Evolutionary conservation across 1,140 invertebrate species (phyloP).

Genomic region (Aphaenogaster ashmeadi): DNA sequence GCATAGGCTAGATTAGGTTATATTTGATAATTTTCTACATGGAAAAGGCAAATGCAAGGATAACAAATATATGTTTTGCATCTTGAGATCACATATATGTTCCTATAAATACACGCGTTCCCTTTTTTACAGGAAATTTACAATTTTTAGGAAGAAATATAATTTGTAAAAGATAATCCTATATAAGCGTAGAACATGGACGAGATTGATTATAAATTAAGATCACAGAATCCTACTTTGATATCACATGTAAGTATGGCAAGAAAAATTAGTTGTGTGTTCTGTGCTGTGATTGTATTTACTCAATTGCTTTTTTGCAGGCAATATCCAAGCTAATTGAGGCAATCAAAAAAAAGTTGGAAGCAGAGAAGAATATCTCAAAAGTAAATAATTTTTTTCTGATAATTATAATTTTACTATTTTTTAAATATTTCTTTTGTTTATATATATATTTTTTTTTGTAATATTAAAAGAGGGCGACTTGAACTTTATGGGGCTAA

Average conservation of each 20-base stretch:
- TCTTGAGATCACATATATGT: not conserved
- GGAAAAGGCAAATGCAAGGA: not conserved
- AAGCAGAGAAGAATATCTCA: conserved; percentile 34
- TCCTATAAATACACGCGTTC: not conserved
- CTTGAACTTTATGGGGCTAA: too few relatives aligned
- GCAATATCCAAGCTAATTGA: conserved; percentile 80
- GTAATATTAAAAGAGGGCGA: too few relatives aligned
- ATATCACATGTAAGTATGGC: conserved; percentile 80
- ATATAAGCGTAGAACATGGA: conserved; percentile 74
- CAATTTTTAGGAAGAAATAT: not conserved
- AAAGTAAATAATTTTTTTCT: conserved; percentile 48
- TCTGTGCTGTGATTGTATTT: not conserved
- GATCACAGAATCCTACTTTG: conserved; percentile 79
- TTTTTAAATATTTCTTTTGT: not conserved
- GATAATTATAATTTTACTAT: not conserved
- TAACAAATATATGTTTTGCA: not conserved
- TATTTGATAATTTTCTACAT: not conserved
- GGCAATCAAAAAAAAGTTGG: conserved; percentile 67
- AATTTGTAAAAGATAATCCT: not conserved
- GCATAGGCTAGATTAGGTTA: not conserved
- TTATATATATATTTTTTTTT: not conserved
- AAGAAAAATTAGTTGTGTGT: not conserved
- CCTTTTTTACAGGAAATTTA: not conserved
- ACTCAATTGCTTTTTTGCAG: conserved; percentile 60
- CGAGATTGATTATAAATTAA: conserved; percentile 80